Evolutionary conservation across 2,113 vertebrate genomes (phyloP).

Genomic region (Cariama cristata): DNA sequence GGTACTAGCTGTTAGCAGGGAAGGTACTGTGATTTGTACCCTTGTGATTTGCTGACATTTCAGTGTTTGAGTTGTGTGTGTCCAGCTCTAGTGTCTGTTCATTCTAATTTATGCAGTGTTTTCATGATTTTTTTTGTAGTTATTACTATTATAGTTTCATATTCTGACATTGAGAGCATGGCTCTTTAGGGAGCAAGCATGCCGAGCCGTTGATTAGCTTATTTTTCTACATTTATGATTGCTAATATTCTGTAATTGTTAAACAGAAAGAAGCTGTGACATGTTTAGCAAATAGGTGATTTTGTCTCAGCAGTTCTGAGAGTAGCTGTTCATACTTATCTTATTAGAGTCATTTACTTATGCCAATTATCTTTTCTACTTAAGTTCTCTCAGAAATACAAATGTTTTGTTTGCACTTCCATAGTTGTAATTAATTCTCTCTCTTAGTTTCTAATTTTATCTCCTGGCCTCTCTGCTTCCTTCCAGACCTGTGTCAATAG

Average conservation of each 20-base stretch:
- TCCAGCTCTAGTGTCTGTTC: not conserved
- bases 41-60: not conserved
- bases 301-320: not conserved
- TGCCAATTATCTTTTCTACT: not conserved
- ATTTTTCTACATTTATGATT: not conserved
- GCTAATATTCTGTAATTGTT: constrained; percentile 32
- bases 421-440: constrained; percentile 46
- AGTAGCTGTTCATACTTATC: not conserved
- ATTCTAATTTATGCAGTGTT: not conserved
- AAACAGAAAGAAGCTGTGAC: constrained; percentile 16
- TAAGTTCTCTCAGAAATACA: constrained; percentile 13
- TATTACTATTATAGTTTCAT: not conserved
- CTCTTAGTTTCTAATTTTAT: not conserved
- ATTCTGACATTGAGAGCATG: not conserved
- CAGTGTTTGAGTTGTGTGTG: not conserved
- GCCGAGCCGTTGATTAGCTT: not conserved
- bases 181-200: not conserved
- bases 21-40: not conserved
- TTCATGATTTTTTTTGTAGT: not conserved
- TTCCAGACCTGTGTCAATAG: not conserved
- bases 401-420: constrained; percentile 34
- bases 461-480: not conserved
- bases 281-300: not conserved
- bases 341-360: not conserved
- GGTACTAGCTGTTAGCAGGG: not conserved